Base-by-base conservation (phyloP, 2,888 invertebrate genomes). In the Gasteruption jaculator region DNA sequence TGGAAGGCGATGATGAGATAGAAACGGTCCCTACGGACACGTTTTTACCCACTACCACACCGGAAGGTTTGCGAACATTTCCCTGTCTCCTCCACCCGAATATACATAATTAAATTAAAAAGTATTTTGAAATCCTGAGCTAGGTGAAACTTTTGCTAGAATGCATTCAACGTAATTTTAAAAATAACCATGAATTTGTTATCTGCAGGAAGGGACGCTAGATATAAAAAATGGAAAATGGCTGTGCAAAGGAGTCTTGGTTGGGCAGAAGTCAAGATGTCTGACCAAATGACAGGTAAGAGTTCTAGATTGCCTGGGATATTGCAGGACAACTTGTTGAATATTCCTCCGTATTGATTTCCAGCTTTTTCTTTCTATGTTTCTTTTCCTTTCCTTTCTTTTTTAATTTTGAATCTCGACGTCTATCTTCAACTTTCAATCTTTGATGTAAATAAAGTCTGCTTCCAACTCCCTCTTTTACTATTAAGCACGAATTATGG, bases 191-290 rank as follows among this genome's bases (percentile, higher is more conserved):
- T 21, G 15, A 21, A 5, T 2, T 1, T 38, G 27, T 35, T 45
- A 22, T 48, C 68, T 68, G 2, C 71, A 85, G 90, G 92, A 65
- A 81, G 93, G 41, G 83, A 88, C 63, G 77, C 81, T 4, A 79
- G 92, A 47, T 93, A 91, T 71, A 85, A 81, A 5, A 87, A 89
- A 72, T 95, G 95, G 95, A 93, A 92, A 73, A 88, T 89, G 82
- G 95, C 95, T 0, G 92, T 96, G 2, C 84, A 91, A 61, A 80
- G 93, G 20, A 89, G 91, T 24, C 79, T 94, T 55, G 89, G 91
- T 46, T 95, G 95, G 95, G 86, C 86, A 14, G 77, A 81, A 1
- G 77, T 80, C 4, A 84, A 85, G 66, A 85, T 83, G 70, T 82
- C 85, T 6, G 73, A 77, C 54, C 75, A 78, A 30, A 87, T 88